These are phyloP conservation scores for Liparis tanakae DNA, from an alignment of 2,797 vertebrate species.

Conservation along the genomic window DNA sequence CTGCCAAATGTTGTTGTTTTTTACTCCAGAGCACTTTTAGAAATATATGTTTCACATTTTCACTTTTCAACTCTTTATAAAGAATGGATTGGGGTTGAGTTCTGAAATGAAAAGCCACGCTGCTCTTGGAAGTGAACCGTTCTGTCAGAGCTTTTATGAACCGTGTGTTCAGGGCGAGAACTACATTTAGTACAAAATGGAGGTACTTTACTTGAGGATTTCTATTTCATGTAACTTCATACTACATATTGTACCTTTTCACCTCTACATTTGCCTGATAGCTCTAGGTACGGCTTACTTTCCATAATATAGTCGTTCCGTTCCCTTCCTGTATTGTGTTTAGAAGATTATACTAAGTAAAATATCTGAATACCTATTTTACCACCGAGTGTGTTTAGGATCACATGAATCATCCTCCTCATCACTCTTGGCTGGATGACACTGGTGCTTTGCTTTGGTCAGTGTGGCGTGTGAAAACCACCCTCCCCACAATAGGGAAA, in stretches of 20 bases:
- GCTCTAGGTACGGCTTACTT: not conserved
- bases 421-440: not conserved
- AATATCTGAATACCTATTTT: not conserved
- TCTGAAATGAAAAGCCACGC: constrained; percentile 16
- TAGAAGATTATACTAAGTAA: not conserved
- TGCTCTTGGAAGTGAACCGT: constrained; percentile 6
- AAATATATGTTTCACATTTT: not conserved
- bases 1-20: not conserved
- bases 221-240: not conserved
- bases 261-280: not conserved
- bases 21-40: not conserved
- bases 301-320: not conserved
- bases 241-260: not conserved
- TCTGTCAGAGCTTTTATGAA: constrained; percentile 25
- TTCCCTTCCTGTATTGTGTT: not conserved
- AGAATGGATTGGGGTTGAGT: constrained; percentile 13
- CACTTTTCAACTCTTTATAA: constrained; percentile 3
- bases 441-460: not conserved
- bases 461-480: not conserved
- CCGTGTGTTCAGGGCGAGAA: not conserved
- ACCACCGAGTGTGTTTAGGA: not conserved
- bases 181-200: not conserved
- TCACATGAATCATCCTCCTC: constrained; percentile 10
- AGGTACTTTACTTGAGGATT: not conserved
- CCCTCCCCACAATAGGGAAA: constrained; percentile 3